Percentiles rank a stretch among this genome's conserved stretches.
These are phyloP conservation scores for Montifringilla adamsi DNA, from an alignment of 2,113 vertebrate genomes.

Conservation along the genomic window DNA sequence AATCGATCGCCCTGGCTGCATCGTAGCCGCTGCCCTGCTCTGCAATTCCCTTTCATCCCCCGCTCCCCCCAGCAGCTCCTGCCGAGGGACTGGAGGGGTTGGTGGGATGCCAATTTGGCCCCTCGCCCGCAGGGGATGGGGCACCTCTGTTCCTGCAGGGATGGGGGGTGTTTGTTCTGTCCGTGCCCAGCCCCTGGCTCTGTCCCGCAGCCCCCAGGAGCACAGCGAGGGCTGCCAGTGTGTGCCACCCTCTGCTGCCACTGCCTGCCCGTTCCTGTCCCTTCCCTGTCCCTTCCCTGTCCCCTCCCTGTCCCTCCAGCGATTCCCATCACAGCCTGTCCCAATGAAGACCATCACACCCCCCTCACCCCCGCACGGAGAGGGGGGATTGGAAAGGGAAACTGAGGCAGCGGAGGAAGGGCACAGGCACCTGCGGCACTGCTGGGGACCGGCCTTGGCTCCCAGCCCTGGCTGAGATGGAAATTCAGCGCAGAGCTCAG, in stretches of 20 bases:
- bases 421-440: background rate
- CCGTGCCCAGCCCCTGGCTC: background rate
- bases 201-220: background rate
- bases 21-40: background rate
- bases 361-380: background rate
- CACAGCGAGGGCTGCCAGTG: background rate
- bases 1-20: slow-evolving; percentile 21
- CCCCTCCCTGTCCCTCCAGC: background rate
- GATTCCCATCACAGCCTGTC: accelerated
- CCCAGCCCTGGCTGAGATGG: background rate
- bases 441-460: background rate
- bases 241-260: background rate
- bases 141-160: background rate
- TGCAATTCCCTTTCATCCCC: slow-evolving; percentile 62
- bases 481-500: background rate
- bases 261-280: background rate
- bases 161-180: background rate
- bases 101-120: background rate
- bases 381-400: background rate
- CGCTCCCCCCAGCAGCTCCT: background rate
- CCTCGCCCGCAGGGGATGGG: background rate
- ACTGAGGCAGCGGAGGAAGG: background rate
- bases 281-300: background rate
- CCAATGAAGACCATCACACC: background rate
- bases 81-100: background rate